A percentile compares a stretch with the other conserved stretches of the same genome.
Conservation (phyloP, 2,888 invertebrate species). For the Parnassius orleans region DNA sequence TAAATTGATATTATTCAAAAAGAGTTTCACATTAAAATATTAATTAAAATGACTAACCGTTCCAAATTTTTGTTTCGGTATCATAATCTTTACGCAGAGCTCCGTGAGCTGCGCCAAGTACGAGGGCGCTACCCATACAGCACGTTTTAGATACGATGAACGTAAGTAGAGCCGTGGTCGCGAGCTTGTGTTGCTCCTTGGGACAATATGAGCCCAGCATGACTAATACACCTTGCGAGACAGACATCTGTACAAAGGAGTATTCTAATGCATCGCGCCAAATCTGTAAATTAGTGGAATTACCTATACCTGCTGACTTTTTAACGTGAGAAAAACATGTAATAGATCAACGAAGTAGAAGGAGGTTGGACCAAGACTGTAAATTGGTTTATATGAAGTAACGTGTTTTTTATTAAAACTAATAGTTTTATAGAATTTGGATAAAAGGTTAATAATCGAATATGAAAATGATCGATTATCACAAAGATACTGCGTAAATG, state of each 20-base stretch:
- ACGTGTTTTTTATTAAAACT: too few species aligned
- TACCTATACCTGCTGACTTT: too few species aligned
- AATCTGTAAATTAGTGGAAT: conserved; percentile 44
- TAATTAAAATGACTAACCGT: conserved; percentile 41
- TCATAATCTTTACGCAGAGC: conserved; percentile 61
- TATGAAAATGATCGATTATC: too few species aligned
- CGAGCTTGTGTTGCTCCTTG: conserved; percentile 49
- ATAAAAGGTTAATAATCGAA: too few species aligned
- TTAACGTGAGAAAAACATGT: too few species aligned
- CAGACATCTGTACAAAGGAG: conserved; percentile 59
- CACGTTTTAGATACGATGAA: conserved; percentile 53
- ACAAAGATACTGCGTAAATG: too few species aligned
- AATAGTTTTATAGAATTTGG: too few species aligned
- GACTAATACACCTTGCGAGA: conserved; percentile 61
- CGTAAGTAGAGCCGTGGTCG: conserved; percentile 51
- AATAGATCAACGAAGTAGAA: too few species aligned
- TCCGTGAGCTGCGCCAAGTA: conserved; percentile 61
- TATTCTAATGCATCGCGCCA: conserved; percentile 72
- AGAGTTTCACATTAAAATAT: too few species aligned
- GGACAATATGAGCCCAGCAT: conserved; percentile 69
- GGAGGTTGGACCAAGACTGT: too few species aligned
- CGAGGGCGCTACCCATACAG: conserved; percentile 50
- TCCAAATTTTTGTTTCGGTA: conserved; percentile 49
- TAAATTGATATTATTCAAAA: too few species aligned
- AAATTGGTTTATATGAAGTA: too few species aligned